phyloP scores from a whole-genome alignment of 2,113 vertebrate genomes.

The Petromus typicus region DNA sequence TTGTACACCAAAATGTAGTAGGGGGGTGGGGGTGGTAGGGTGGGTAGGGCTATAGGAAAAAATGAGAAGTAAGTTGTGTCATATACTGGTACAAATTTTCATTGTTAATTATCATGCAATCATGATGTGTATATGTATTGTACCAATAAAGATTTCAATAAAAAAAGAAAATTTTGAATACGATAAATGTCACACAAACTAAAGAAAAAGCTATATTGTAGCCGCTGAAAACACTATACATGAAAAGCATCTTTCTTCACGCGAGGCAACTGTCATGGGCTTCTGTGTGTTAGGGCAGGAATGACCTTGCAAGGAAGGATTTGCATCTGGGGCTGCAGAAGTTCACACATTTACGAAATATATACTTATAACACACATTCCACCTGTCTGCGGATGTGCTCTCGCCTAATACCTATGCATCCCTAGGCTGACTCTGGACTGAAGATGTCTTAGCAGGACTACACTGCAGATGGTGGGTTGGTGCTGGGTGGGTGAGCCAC shows the following conservation, averaged over 20 bases:
- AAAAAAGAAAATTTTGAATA: neutral
- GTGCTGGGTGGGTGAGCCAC: too few relatives aligned
- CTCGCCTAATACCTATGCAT: neutral
- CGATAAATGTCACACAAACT: constrained; percentile 11
- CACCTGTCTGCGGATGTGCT: neutral
- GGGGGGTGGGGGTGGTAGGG: too few relatives aligned
- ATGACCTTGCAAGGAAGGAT: neutral
- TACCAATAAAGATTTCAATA: too few relatives aligned
- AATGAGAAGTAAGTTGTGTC: too few relatives aligned
- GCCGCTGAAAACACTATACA: constrained; percentile 3
- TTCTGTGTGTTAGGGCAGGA: neutral
- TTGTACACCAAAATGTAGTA: neutral
- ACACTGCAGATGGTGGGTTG: neutral
- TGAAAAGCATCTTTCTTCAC: constrained; percentile 5
- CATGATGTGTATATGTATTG: too few relatives aligned
- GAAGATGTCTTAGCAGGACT: neutral
- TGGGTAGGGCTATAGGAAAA: too few relatives aligned
- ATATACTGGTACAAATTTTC: too few relatives aligned
- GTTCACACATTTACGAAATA: constrained; percentile 27
- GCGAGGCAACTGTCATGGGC: neutral
- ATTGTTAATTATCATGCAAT: too few relatives aligned
- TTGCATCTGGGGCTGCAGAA: neutral
- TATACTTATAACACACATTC: neutral
- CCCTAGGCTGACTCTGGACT: neutral
- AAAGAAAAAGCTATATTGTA: neutral